These are phyloP conservation scores for Drosophila sulfurigaster DNA, from an alignment of 1,140 invertebrate species.

Conservation along the genomic window DNA sequence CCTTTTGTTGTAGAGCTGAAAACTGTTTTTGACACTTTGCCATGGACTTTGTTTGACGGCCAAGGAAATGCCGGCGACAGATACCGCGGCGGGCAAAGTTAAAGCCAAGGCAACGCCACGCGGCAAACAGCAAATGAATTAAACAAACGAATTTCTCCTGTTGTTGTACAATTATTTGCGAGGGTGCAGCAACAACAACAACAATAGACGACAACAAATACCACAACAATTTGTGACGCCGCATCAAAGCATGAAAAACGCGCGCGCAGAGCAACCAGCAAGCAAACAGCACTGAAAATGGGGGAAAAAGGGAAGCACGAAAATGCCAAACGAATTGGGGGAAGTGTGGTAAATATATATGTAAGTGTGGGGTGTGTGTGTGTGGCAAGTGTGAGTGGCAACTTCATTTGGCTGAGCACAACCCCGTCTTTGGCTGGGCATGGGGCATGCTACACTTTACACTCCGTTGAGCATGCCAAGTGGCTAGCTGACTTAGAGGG, in stretches of 20 bases:
- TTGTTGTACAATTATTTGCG: constrained; percentile 35
- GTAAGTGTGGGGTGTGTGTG: neutral
- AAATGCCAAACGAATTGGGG: constrained; percentile 44
- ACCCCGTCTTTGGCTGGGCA: neutral
- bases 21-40: constrained; percentile 54
- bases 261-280: constrained; percentile 51
- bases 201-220: constrained; percentile 44
- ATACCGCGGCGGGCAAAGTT: constrained; percentile 4
- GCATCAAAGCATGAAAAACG: constrained; percentile 63
- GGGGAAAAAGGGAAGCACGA: constrained; percentile 16
- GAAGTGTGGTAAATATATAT: neutral
- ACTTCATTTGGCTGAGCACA: constrained; percentile 35
- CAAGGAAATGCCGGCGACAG: constrained; percentile 37
- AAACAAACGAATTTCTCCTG: constrained; percentile 36
- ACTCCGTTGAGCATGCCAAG: constrained; percentile 58
- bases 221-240: constrained; percentile 69
- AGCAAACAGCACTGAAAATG: neutral
- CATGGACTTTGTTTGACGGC: constrained; percentile 29
- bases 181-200: constrained; percentile 38
- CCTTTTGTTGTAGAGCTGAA: constrained; percentile 14
- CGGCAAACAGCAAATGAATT: constrained; percentile 46
- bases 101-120: constrained; percentile 37
- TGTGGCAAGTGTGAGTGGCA: constrained; percentile 27
- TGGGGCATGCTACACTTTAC: constrained; percentile 53
- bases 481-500: constrained; percentile 22